These are phyloP conservation scores for Ptychobarbus kaznakovi DNA, from an alignment of 2,797 vertebrate genomes.

Conservation along the genomic window DNA sequence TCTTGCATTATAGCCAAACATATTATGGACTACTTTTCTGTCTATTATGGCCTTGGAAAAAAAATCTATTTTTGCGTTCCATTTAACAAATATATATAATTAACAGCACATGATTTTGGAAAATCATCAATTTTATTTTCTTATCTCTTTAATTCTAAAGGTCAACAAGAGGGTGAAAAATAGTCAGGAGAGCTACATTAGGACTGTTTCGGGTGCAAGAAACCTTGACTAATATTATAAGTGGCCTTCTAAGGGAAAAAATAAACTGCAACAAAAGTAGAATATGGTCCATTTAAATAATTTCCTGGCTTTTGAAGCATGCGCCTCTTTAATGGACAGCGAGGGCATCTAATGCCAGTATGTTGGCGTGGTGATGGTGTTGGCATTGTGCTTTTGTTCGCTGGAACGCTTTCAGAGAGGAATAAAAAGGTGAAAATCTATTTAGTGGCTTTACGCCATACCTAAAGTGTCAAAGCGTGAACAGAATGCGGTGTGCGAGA, in stretches of 20 bases:
- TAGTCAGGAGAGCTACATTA: constrained; percentile 10
- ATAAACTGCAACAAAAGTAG: constrained; percentile 30
- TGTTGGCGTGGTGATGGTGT: constrained; percentile 29
- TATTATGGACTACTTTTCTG: neutral
- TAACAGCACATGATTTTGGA: neutral
- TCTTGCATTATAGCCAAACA: neutral
- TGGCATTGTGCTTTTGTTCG: constrained; percentile 53
- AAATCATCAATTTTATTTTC: neutral
- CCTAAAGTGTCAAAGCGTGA: constrained; percentile 52
- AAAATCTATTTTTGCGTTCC: neutral
- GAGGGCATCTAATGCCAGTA: constrained; percentile 30
- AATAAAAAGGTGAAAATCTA: constrained; percentile 60
- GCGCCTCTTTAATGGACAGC: constrained; percentile 33
- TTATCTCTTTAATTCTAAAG: neutral
- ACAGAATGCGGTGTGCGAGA: constrained; percentile 34
- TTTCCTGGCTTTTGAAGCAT: constrained; percentile 30
- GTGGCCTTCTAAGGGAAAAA: constrained; percentile 17
- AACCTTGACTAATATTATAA: constrained; percentile 35
- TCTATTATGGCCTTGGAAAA: neutral
- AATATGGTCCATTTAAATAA: constrained; percentile 40
- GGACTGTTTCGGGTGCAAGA: neutral
- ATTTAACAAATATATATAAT: neutral
- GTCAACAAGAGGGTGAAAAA: neutral
- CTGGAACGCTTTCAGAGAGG: constrained; percentile 52
- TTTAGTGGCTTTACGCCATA: constrained; percentile 60